Evolutionary conservation across 2,113 vertebrate species (phyloP).

Genomic region (Chionomys nivalis): DNA sequence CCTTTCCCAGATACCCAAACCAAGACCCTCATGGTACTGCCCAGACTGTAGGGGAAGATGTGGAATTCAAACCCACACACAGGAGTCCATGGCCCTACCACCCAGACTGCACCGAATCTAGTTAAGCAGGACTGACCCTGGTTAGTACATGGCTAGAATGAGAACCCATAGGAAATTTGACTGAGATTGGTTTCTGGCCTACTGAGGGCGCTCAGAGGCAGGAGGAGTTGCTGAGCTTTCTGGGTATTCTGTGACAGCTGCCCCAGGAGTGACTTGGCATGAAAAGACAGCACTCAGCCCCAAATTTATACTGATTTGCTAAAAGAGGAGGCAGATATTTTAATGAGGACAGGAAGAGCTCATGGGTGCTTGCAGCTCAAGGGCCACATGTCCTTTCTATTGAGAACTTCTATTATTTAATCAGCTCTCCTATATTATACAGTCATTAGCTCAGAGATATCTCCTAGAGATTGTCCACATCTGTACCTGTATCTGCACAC

Average conservation of each 20-base stretch:
- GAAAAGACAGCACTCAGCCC: background rate
- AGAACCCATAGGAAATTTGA: no score
- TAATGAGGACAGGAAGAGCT: background rate
- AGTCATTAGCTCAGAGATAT: background rate
- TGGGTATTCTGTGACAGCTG: background rate
- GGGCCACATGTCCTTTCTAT: background rate
- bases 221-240: background rate
- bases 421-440: background rate
- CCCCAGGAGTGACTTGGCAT: background rate
- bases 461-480: background rate
- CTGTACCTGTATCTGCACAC: background rate
- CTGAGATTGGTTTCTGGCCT: background rate
- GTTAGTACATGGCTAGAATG: background rate
- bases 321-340: background rate
- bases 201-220: background rate
- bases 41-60: background rate
- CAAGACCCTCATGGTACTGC: accelerated
- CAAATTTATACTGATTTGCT: background rate
- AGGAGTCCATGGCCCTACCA: background rate
- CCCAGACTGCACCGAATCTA: background rate
- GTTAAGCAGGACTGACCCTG: background rate
- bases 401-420: background rate
- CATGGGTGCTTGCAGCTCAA: accelerated
- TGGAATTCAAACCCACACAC: background rate
- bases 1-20: background rate